phyloP scores from a whole-genome alignment of 2,113 vertebrate genomes.

The Murina feae region DNA sequence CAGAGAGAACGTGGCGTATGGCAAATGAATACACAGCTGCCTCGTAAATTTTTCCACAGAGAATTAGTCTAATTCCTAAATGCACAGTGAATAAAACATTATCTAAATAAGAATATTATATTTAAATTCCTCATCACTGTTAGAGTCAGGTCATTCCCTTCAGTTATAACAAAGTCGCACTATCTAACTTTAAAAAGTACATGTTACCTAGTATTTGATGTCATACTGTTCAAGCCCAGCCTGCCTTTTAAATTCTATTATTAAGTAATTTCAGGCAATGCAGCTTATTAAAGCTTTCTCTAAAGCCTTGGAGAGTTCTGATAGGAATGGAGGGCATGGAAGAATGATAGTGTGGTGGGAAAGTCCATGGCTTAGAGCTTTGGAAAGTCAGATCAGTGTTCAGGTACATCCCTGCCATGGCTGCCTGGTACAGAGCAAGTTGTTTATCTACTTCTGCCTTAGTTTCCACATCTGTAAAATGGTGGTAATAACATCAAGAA shows the following conservation, averaged over 20 bases:
- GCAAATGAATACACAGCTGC: slow-evolving; percentile 57
- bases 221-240: neutral
- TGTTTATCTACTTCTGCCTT: neutral
- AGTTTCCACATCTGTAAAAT: neutral
- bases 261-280: neutral
- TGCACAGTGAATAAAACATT: slow-evolving; percentile 46
- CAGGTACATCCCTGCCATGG: neutral
- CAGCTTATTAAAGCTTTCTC: neutral
- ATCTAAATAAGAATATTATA: slow-evolving; percentile 47
- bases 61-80: slow-evolving; percentile 54
- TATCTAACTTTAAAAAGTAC: neutral
- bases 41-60: slow-evolving; percentile 32
- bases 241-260: slow-evolving; percentile 27
- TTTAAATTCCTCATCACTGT: slow-evolving; percentile 26
- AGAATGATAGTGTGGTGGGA: neutral
- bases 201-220: slow-evolving; percentile 30
- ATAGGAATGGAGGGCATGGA: neutral
- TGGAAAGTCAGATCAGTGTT: neutral
- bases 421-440: neutral
- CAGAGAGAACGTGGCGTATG: slow-evolving; percentile 35
- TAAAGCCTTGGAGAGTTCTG: neutral
- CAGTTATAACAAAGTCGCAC: slow-evolving; percentile 21
- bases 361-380: neutral
- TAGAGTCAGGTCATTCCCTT: slow-evolving; percentile 18
- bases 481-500: neutral